Evolutionary conservation across 2,113 vertebrate genomes (phyloP).

Genomic region (Aptenodytes forsteri): DNA sequence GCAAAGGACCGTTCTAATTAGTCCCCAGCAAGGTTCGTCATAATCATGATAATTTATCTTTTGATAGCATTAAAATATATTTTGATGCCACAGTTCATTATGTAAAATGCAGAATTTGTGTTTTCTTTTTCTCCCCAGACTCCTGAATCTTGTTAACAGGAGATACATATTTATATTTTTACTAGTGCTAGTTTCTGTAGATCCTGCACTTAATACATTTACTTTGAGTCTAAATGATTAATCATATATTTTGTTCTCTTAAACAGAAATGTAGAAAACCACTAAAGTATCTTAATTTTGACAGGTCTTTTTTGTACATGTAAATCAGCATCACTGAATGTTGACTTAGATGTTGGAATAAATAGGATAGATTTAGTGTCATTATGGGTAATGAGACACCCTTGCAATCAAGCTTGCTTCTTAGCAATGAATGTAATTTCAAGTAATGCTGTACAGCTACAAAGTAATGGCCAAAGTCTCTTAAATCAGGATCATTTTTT

Average conservation of each 20-base stretch:
- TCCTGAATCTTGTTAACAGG: not conserved
- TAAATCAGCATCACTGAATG: not conserved
- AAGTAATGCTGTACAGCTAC: not conserved
- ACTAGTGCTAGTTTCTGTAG: not conserved
- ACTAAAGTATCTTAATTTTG: not conserved
- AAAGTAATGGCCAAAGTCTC: not conserved
- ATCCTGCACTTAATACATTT: not conserved
- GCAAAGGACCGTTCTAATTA: not conserved
- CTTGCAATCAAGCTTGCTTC: slow-evolving; percentile 54
- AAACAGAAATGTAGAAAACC: not conserved
- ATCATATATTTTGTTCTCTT: not conserved
- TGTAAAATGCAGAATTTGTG: not conserved
- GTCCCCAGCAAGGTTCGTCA: not conserved
- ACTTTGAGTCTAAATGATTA: not conserved
- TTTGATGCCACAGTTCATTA: not conserved
- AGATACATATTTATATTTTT: slow-evolving; percentile 13
- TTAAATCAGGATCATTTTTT: not conserved
- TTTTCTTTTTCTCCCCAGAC: not conserved
- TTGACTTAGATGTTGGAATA: slow-evolving; percentile 53
- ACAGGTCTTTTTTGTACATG: slow-evolving; percentile 6
- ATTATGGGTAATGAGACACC: slow-evolving; percentile 52
- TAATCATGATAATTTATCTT: not conserved
- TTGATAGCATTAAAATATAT: not conserved
- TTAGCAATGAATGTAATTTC: slow-evolving; percentile 37
- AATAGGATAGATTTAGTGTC: slow-evolving; percentile 50